Evolutionary conservation across 2,888 invertebrate genomes (phyloP), one percentile per base, ranked within the genome.

Genomic region (Deilephila elpenor): DNA sequence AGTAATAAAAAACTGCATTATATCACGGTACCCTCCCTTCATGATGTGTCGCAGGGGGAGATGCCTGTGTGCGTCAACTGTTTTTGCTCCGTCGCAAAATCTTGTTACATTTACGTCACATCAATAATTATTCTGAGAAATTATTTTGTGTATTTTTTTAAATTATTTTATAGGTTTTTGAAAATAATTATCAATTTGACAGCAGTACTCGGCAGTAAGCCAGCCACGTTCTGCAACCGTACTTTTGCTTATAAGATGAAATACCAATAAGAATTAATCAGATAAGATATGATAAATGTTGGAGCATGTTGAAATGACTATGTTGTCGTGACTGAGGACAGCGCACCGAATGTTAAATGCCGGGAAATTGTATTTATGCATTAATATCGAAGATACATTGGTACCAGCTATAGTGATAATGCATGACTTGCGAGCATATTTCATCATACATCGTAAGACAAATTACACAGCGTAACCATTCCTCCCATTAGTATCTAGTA

Each of bases 1-100:
- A 88, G 93, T 92, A 93, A 93, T 93, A 94, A 94, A 94, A 94
- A 94, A 94, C 89, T 93, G 93, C 94, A 94, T 93, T 94, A 94
- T 94, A 94, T 93, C 93, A 93, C 89, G 83, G 86, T 89, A 87
- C 91, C 92, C 93, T 91, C 93, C 93, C 91, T 90, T 92, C 91
- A 91, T 93, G 92, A 92, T 87, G 86, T 88, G 91, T 87, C 88
- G 88, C 85, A 88, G 89, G 93, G 93, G 93, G 88, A 84, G 80
- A 75, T 75, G 78, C 79, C 78, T 82, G 81, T 86, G 89, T 87
- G 89, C 86, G 85, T 83, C 80, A 84, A 84, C 88, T 87, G 79
- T 86, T 83, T 84, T 81, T 79, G 77, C 83, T 77, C 73, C 76
- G 78, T 77, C 78, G 76, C 75, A 74, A 79, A 74, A 75, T 78